Conservation (phyloP, 2,888 invertebrate genomes). For the Stenotaenia linearis region DNA sequence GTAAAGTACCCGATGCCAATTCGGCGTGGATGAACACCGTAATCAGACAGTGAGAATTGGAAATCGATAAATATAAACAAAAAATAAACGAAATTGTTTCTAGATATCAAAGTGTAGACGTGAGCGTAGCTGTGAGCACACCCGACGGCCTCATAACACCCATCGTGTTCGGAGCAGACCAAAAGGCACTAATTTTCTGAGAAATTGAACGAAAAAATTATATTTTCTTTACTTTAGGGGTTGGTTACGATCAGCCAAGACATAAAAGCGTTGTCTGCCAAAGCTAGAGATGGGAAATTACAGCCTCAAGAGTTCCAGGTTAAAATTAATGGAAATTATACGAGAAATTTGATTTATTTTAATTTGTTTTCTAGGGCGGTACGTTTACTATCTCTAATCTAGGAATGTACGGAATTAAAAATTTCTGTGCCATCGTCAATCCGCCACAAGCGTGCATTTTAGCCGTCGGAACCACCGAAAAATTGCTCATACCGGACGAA, state of each 20-base stretch:
- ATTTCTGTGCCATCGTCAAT: constrained; percentile 90
- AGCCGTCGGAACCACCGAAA: constrained; percentile 77
- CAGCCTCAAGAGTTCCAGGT: constrained; percentile 87
- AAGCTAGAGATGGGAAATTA: constrained; percentile 81
- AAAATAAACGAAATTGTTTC: neutral
- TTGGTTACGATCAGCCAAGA: constrained; percentile 72
- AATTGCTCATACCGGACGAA: constrained; percentile 66
- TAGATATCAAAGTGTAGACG: constrained; percentile 84
- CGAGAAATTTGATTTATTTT: neutral
- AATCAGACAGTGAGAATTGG: constrained; percentile 86
- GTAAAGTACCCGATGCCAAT: constrained; percentile 87
- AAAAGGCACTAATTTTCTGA: no score
- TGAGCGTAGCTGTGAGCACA: constrained; percentile 95
- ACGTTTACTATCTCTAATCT: constrained; percentile 91
- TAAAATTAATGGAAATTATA: neutral
- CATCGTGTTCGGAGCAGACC: constrained; percentile 84
- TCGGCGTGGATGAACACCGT: constrained; percentile 89
- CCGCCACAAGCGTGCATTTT: constrained; percentile 85
- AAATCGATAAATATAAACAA: no score
- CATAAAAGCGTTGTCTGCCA: constrained; percentile 72
- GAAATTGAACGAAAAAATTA: neutral
- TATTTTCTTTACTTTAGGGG: constrained; percentile 54
- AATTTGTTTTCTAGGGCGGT: constrained; percentile 61
- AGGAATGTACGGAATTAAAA: constrained; percentile 86
- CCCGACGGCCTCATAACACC: constrained; percentile 93